phyloP scores from a whole-genome alignment of 2,113 vertebrate species.

The Percina caprodes region DNA sequence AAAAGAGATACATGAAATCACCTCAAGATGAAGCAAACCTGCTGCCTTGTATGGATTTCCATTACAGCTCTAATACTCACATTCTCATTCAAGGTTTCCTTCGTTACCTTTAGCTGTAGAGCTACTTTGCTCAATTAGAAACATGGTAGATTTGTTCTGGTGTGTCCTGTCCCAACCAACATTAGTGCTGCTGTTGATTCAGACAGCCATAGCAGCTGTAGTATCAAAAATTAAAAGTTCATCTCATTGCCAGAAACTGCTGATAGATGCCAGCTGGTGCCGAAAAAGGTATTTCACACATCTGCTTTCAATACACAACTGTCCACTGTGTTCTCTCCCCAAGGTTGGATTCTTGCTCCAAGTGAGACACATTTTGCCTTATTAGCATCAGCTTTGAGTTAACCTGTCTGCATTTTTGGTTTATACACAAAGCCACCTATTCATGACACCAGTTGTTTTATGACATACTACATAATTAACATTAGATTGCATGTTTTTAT shows the following conservation, averaged over 20 bases:
- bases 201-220: conserved; percentile 4
- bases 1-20: not conserved
- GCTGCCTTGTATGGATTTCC: not conserved
- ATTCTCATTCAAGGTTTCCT: conserved; percentile 2
- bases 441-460: conserved; percentile 4
- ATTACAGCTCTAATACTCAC: conserved; percentile 1
- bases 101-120: not conserved
- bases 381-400: conserved; percentile 46
- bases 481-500: not conserved
- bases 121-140: not conserved
- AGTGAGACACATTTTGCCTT: conserved; percentile 36
- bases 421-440: conserved; percentile 20
- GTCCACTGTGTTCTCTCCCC: conserved; percentile 72
- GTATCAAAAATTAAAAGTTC: conserved; percentile 51
- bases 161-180: conserved; percentile 3
- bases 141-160: not conserved
- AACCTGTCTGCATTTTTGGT: conserved; percentile 38
- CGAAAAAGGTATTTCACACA: conserved; percentile 74
- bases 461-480: not conserved
- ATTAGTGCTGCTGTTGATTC: conserved; percentile 4
- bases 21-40: conserved; percentile 11
- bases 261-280: conserved; percentile 70
- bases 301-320: conserved; percentile 75
- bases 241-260: conserved; percentile 43
- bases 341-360: conserved; percentile 63